Base-by-base conservation (phyloP, 2,888 invertebrate genomes). In the Synergus gifuensis region DNA sequence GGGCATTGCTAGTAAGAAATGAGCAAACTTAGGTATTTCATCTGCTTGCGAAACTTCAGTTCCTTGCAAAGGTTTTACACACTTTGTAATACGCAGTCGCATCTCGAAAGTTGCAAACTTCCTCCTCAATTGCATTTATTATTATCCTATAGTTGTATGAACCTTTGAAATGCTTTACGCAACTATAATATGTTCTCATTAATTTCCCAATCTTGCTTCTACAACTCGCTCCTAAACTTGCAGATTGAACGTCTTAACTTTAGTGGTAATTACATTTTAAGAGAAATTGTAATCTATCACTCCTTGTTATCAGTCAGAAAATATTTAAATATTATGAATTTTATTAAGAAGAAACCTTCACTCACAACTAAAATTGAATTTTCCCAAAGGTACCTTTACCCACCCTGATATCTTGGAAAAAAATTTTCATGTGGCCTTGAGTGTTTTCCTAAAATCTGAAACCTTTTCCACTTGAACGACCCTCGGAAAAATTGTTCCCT, bases 1-100 rank as follows among this genome's bases (percentile, higher is more conserved):
- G 42, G 42, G 66, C 42, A 42, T 66, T 12, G 8, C 18, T n/a
- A 42, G n/a, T 66, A 66, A 40, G 42, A 40, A 40, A 66, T 18
- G 18, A 66, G 18, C 40, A 42, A 66, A 66, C 42, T 66, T 66
- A 66, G 44, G 11, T 44, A 11, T 66, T 66, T 66, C 42, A 42
- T 42, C 18, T 18, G 66, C 18, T 66, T 66, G 42, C 18, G 66
- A 66, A 66, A 66, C 66, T 66, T 42, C 16, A 16, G 42, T 40
- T 66, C n/a, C n/a, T 66, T 66, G 40, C 66, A 66, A 66, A 66
- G 42, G 44, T 40, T 44, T 66, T 66, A 42, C 18, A 66, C 66
- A 66, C 66, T 66, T 66, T 42, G 66, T 66, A 18, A 42, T 66
- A 66, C n/a, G 40, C 28, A 66, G 42, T 66, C 16, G 18, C 18